A percentile compares a stretch with the other conserved stretches of the same genome.
These are phyloP conservation scores for Lytechinus variegatus DNA, from an alignment of 35 echinoderm and acorn worm species.

Conservation along the genomic window DNA sequence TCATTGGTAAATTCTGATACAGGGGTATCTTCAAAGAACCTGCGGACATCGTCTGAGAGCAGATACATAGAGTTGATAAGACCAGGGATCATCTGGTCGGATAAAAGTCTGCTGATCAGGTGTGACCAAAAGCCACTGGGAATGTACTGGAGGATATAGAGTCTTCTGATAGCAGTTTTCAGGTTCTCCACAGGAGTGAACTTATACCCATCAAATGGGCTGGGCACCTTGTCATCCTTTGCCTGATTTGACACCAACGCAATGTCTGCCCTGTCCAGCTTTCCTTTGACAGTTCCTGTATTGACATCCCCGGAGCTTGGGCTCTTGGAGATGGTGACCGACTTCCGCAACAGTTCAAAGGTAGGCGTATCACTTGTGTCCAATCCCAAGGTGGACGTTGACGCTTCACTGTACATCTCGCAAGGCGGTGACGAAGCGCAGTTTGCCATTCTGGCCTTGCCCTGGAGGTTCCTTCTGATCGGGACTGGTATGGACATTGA, in stretches of 20 bases:
- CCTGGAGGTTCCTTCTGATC: conserved; percentile 16
- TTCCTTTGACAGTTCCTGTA: conserved; percentile 24
- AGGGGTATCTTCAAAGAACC: conserved; percentile 60
- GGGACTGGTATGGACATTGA: conserved; percentile 20
- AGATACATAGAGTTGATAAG: conserved; percentile 67
- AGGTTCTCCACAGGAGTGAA: conserved; percentile 63
- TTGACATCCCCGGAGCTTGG: conserved; percentile 24
- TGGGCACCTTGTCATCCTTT: not conserved
- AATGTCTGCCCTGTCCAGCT: conserved; percentile 67
- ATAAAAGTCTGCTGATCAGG: conserved; percentile 88
- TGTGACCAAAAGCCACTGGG: conserved; percentile 98
- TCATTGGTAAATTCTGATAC: conserved; percentile 59
- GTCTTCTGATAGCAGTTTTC: conserved; percentile 74
- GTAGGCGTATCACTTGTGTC: not conserved
- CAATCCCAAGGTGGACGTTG: not conserved
- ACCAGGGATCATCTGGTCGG: conserved; percentile 68
- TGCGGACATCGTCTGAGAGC: conserved; percentile 53
- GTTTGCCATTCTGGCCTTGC: conserved; percentile 29
- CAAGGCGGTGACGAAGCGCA: conserved; percentile 43
- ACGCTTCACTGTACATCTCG: not conserved
- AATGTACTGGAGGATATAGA: conserved; percentile 97
- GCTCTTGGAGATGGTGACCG: conserved; percentile 32
- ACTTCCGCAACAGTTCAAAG: conserved; percentile 18
- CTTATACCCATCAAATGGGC: conserved; percentile 65
- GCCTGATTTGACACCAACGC: conserved; percentile 45